Base-by-base conservation (phyloP, 2,888 invertebrate genomes). In the Shargacucullia verbasci region DNA sequence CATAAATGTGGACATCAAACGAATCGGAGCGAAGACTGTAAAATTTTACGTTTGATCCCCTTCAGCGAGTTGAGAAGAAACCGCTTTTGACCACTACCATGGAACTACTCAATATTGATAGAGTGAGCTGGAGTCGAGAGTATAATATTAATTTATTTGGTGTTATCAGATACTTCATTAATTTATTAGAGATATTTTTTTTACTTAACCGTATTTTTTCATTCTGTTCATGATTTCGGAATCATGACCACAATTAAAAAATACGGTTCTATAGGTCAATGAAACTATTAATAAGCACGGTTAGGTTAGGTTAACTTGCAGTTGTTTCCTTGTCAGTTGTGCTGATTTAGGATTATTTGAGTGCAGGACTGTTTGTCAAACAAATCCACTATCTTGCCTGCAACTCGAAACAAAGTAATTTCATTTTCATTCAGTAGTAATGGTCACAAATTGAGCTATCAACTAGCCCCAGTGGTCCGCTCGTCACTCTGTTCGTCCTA, bases 11-110 rank as follows among this genome's bases (percentile, higher is more conserved):
- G 53, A 39, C 67, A 67, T 75, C 70, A 70, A 74, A 73, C 54
- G 70, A 52, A 64, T 57, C 46, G 54, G 55, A 58, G 70, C 56
- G 64, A 46, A 72, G 74, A 74, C 73, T 77, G 78, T 82, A 79
- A 80, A 81, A 78, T 76, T 73, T 81, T 74, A 81, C 61, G 76
- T 69, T 61, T 70, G 67, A 69, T 67, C 52, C 66, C 54, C 64
- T 73, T 67, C 62, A 50, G 59, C 64, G 73, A 62, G 59, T 57
- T 64, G 49, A 33, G 44, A 39, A 59, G 64, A 71, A 61, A 66
- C 64, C 60, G 71, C 65, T 64, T 55, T 29, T 14, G n/a, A 14
- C 39, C 62, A 50, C 48, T 76, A 72, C 78, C 39, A 60, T 6
- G 20, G 14, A 52, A 56, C 48, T 29, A 11, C 29, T 10, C 8